A percentile compares a stretch with the other conserved stretches of the same genome.
phyloP scores from a whole-genome alignment of 2,888 invertebrate genomes.

The Acleris laterana region DNA sequence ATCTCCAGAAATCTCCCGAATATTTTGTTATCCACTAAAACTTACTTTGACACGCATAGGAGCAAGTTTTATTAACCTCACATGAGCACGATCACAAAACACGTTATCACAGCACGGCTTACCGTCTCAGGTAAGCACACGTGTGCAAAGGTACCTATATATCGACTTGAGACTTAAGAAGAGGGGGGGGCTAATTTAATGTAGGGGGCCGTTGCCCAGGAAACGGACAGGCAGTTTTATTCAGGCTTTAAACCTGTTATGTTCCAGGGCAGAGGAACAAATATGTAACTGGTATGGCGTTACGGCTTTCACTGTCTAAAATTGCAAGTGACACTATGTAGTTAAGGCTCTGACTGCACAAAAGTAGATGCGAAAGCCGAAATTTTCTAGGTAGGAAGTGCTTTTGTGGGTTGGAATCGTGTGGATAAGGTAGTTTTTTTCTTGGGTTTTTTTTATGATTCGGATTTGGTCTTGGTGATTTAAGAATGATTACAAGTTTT shows the following conservation, averaged over 20 bases:
- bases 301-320: too few species aligned
- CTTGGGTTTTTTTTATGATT: too few species aligned
- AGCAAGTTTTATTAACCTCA: not conserved
- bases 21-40: not conserved
- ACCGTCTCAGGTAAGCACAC: not conserved
- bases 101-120: not conserved
- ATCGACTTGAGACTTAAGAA: not conserved
- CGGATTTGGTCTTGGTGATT: too few species aligned
- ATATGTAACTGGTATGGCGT: too few species aligned
- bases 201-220: too few species aligned
- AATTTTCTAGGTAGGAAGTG: constrained; percentile 75
- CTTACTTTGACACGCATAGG: constrained; percentile 29
- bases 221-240: too few species aligned
- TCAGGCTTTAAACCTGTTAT: too few species aligned
- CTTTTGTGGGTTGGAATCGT: constrained; percentile 25
- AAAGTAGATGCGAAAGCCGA: constrained; percentile 63
- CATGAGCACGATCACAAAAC: not conserved
- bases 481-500: too few species aligned
- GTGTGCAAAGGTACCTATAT: constrained; percentile 6
- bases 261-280: too few species aligned
- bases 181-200: too few species aligned
- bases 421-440: constrained; percentile 26
- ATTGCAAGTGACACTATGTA: constrained; percentile 57
- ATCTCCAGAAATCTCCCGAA: too few species aligned
- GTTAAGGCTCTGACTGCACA: constrained; percentile 56